Base-by-base conservation (phyloP, 1,140 invertebrate genomes). In the Drosophila truncata region DNA sequence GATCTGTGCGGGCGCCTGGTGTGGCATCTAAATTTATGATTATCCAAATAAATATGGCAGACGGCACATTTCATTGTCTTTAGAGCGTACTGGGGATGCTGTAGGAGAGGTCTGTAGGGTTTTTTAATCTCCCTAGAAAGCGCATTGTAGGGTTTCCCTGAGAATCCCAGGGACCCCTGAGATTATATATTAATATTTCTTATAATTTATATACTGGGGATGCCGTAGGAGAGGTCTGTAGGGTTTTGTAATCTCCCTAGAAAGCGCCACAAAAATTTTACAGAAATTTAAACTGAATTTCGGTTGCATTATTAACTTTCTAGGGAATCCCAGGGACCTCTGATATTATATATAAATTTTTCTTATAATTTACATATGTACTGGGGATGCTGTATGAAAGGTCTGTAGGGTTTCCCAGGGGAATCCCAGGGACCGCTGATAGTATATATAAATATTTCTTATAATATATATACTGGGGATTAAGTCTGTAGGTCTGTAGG, bases 21-120 rank as follows among this genome's bases (percentile, higher is more conserved):
- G 37, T 16, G 23, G 18, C 29, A 31, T 23, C 27, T 35, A 65
- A 76, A 60, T 59, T 67, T 27, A 2, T 14, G 18, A 29, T 59
- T 29, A 35, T 13, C 23, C 3, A 29, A 60, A 50, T 73, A 59
- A n/a, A 60, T 9, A 10, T 11, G 25, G 29, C 20, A 6, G 4
- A 16, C 8, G 14, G 9, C 3, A 2, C 11, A 14, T 44, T 23
- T 44, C 11, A 7, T 13, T 14, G 13, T 23, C 7, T 14, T 25
- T 16, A 23, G 7, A 8, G 13, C 7, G 42, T 8, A 9, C 7
- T 25, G 13, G 20, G 42, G 6, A 11, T 14, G 42, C 18, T 14
- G 14, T n/a, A n/a, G n/a, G 20, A 23, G 6, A 44, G 14, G 1
- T 44, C 11, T 1, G 2, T 2, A 2, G 20, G 23, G 14, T 10